phyloP scores from a whole-genome alignment of 2,888 invertebrate species.

The Ommatoiulus sabulosus region DNA sequence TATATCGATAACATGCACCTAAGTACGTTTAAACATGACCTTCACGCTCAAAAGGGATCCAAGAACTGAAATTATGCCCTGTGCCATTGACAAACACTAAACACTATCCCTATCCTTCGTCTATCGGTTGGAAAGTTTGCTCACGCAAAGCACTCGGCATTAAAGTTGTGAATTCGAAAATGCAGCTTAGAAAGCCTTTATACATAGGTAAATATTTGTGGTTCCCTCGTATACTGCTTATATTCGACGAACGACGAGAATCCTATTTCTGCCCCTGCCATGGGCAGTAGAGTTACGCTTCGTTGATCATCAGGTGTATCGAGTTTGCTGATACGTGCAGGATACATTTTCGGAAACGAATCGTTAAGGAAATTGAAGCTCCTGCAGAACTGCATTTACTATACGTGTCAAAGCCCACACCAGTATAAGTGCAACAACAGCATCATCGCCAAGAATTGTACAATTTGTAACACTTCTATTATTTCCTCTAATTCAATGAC shows the following conservation, averaged over 20 bases:
- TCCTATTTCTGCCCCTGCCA: background rate
- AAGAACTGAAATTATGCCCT: background rate
- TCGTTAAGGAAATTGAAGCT: constrained; percentile 7
- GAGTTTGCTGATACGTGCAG: constrained; percentile 28
- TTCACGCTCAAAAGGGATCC: background rate
- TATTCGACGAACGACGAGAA: background rate
- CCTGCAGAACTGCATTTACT: background rate
- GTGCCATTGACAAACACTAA: background rate
- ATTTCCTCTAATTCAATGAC: background rate
- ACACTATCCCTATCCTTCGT: background rate
- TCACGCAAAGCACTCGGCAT: background rate
- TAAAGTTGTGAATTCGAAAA: background rate
- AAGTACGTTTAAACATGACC: background rate
- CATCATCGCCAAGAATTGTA: background rate
- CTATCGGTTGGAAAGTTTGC: background rate
- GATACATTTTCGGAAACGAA: background rate
- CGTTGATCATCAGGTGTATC: constrained; percentile 18
- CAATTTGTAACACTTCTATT: background rate
- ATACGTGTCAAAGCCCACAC: background rate
- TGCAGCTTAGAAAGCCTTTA: background rate
- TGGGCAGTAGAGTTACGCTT: background rate
- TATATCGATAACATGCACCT: background rate
- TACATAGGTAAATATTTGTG: background rate
- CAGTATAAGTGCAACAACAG: background rate
- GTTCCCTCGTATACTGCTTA: background rate